Conservation (phyloP, 2,888 invertebrate species). For the Tyria jacobaeae region DNA sequence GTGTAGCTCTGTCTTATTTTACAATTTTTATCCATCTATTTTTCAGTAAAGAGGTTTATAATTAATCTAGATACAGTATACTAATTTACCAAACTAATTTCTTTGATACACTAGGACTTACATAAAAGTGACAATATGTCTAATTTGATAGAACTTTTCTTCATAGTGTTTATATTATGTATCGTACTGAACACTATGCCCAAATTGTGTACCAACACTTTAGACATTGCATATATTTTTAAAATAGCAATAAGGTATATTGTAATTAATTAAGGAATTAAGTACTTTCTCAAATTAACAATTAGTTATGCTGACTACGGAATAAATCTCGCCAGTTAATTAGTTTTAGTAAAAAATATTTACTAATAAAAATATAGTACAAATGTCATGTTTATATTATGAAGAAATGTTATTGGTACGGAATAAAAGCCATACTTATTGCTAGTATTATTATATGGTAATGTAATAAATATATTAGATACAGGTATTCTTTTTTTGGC, state of each 20-base stretch:
- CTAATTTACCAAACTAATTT: too few species aligned
- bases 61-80: too few species aligned
- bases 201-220: not conserved
- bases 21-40: too few species aligned
- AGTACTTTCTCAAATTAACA: not conserved
- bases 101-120: too few species aligned
- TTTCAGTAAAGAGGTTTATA: too few species aligned
- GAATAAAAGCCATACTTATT: not conserved
- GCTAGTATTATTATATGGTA: constrained; percentile 7
- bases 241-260: not conserved
- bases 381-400: not conserved
- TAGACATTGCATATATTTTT: not conserved
- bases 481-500: not conserved
- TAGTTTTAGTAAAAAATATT: not conserved
- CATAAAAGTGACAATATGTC: not conserved
- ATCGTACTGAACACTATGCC: not conserved
- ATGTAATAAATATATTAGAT: constrained; percentile 1
- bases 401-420: too few species aligned
- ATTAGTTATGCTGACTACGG: not conserved
- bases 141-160: not conserved
- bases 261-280: not conserved
- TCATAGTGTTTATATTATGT: not conserved
- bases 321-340: not conserved
- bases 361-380: constrained; percentile 7
- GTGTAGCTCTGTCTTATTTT: too few species aligned